Conservation (phyloP, 1,140 invertebrate species). For the Polypedilum vanderplanki region DNA sequence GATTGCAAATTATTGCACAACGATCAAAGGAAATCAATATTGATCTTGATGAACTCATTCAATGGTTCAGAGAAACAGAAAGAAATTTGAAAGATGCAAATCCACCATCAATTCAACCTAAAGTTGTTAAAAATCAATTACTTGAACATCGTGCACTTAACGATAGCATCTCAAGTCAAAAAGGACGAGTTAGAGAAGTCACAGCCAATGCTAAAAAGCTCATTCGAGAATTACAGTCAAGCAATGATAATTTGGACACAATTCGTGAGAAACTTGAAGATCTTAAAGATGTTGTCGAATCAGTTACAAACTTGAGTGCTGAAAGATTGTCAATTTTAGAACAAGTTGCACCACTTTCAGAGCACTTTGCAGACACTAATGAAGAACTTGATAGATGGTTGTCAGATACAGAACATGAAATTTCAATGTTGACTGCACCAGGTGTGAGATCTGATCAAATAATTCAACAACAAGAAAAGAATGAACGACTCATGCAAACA, state of each 20-base stretch:
- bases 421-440: constrained; percentile 25
- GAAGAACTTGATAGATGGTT: constrained; percentile 55
- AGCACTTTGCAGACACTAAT: constrained; percentile 87
- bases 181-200: constrained; percentile 82
- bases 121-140: constrained; percentile 79
- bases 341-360: constrained; percentile 79
- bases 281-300: constrained; percentile 77
- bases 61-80: constrained; percentile 93
- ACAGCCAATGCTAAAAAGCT: constrained; percentile 90
- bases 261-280: constrained; percentile 83
- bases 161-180: constrained; percentile 91
- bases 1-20: constrained; percentile 84
- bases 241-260: constrained; percentile 69
- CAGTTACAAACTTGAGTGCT: constrained; percentile 69
- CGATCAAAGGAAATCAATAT: constrained; percentile 81
- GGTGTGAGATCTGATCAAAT: constrained; percentile 29
- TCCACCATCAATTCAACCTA: constrained; percentile 81
- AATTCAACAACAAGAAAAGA: constrained; percentile 30
- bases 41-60: constrained; percentile 90
- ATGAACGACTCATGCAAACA: constrained; percentile 16
- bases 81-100: constrained; percentile 76
- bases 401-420: constrained; percentile 28
- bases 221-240: constrained; percentile 80
- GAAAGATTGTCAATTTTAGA: constrained; percentile 78
- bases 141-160: constrained; percentile 91